Percentiles rank a stretch among this genome's conserved stretches.
phyloP scores from a whole-genome alignment of 1,140 invertebrate species.

The Drosophila seguyi region DNA sequence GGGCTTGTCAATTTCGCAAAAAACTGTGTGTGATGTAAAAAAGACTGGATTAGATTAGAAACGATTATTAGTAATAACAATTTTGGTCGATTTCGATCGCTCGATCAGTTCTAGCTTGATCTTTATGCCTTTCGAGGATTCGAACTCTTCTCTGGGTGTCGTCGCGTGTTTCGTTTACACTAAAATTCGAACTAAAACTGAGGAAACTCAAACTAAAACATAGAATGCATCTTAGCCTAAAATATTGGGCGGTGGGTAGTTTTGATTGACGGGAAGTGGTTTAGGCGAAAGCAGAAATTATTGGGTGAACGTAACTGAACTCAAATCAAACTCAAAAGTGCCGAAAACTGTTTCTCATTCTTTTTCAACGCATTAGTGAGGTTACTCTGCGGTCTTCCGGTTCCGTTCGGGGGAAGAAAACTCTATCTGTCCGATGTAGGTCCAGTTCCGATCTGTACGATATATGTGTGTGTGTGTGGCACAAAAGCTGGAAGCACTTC shows the following conservation, averaged over 20 bases:
- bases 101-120: slow-evolving; percentile 42
- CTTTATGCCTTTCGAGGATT: slow-evolving; percentile 41
- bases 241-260: neutral
- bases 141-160: slow-evolving; percentile 52
- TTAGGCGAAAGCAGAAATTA: slow-evolving; percentile 31
- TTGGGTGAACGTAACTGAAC: slow-evolving; percentile 23
- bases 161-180: slow-evolving; percentile 32
- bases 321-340: slow-evolving; percentile 27
- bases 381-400: slow-evolving; percentile 34
- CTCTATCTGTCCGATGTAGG: slow-evolving; percentile 35
- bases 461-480: slow-evolving; percentile 8
- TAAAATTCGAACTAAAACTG: slow-evolving; percentile 31
- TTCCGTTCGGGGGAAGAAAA: slow-evolving; percentile 32
- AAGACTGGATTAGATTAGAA: slow-evolving; percentile 75
- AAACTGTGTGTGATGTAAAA: slow-evolving; percentile 82
- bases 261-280: slow-evolving; percentile 9
- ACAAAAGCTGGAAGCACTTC: slow-evolving; percentile 42
- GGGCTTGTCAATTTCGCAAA: slow-evolving; percentile 51
- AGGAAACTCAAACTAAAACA: slow-evolving; percentile 34
- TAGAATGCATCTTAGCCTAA: slow-evolving; percentile 42
- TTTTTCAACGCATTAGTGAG: neutral
- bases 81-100: slow-evolving; percentile 49
- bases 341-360: slow-evolving; percentile 26
- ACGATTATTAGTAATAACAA: slow-evolving; percentile 74
- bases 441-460: slow-evolving; percentile 22